Evolutionary conservation across 2,888 invertebrate species (phyloP).

Genomic region (Mycalesis mineus): DNA sequence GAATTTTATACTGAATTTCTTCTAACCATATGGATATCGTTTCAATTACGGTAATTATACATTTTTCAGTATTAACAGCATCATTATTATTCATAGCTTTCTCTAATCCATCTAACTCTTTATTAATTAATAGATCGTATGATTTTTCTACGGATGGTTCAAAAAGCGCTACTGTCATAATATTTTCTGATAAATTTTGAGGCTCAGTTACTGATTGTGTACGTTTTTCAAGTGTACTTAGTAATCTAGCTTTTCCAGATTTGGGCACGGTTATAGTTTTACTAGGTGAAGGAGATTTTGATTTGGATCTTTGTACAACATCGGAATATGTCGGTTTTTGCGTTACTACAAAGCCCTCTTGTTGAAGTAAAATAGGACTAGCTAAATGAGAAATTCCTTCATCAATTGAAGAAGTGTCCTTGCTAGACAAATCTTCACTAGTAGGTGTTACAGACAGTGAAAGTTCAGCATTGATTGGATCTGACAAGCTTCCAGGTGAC

Average conservation of each 20-base stretch:
- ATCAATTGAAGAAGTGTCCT: conserved; percentile 64
- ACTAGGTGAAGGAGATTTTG: conserved; percentile 70
- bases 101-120: conserved; percentile 77
- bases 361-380: conserved; percentile 44
- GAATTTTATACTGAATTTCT: conserved; percentile 89
- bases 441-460: conserved; percentile 66
- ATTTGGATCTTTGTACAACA: conserved; percentile 70
- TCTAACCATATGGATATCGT: conserved; percentile 91
- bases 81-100: conserved; percentile 79
- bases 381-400: conserved; percentile 69
- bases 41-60: conserved; percentile 86
- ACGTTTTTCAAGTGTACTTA: conserved; percentile 61
- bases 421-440: conserved; percentile 63
- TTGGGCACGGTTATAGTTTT: conserved; percentile 50
- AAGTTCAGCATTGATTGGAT: conserved; percentile 71
- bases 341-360: conserved; percentile 34
- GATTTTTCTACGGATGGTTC: conserved; percentile 68
- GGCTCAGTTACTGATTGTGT: conserved; percentile 51
- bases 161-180: conserved; percentile 55
- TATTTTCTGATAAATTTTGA: conserved; percentile 46
- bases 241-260: conserved; percentile 56
- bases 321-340: conserved; percentile 67
- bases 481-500: conserved; percentile 71
- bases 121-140: conserved; percentile 75
- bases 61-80: conserved; percentile 80